phyloP scores from a whole-genome alignment of 2,888 invertebrate genomes.

The Hoplodrina ambigua region DNA sequence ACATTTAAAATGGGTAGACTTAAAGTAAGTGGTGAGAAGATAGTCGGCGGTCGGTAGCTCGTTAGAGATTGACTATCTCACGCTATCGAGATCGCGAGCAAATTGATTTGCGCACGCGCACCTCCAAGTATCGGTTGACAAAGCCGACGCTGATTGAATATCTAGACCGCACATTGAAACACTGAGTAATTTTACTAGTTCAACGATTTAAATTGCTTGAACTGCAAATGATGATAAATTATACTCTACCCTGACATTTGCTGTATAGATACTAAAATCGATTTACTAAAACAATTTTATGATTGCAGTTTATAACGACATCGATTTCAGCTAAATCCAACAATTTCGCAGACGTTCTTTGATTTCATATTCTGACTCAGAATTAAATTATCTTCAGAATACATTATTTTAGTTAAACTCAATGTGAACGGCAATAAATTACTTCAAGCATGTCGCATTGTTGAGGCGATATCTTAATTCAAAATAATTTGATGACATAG shows the following conservation, averaged over 20 bases:
- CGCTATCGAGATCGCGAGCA: constrained; percentile 80
- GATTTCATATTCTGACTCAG: constrained; percentile 49
- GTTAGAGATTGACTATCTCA: constrained; percentile 80
- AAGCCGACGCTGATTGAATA: constrained; percentile 77
- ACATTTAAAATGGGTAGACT: constrained; percentile 47
- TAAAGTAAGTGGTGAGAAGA: constrained; percentile 63
- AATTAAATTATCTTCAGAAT: constrained; percentile 45
- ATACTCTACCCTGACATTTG: constrained; percentile 47
- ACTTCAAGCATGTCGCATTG: constrained; percentile 61
- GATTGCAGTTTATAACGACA: constrained; percentile 48
- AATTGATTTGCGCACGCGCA: constrained; percentile 85
- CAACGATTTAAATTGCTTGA: constrained; percentile 56
- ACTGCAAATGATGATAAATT: constrained; percentile 63
- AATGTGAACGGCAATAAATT: constrained; percentile 55
- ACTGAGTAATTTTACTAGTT: constrained; percentile 60
- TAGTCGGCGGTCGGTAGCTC: constrained; percentile 73
- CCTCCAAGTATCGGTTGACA: constrained; percentile 76
- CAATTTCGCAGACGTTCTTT: constrained; percentile 46
- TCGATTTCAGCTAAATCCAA: constrained; percentile 40
- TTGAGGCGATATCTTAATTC: constrained; percentile 64
- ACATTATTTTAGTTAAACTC: constrained; percentile 48
- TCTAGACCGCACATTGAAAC: constrained; percentile 61
- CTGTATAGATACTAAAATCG: constrained; percentile 48
- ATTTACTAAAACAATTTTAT: constrained; percentile 56
- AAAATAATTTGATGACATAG: constrained; percentile 62